Evolutionary conservation across 2,113 vertebrate genomes (phyloP), one percentile per base, ranked within the genome.

Genomic region (Nematolebias whitei): DNA sequence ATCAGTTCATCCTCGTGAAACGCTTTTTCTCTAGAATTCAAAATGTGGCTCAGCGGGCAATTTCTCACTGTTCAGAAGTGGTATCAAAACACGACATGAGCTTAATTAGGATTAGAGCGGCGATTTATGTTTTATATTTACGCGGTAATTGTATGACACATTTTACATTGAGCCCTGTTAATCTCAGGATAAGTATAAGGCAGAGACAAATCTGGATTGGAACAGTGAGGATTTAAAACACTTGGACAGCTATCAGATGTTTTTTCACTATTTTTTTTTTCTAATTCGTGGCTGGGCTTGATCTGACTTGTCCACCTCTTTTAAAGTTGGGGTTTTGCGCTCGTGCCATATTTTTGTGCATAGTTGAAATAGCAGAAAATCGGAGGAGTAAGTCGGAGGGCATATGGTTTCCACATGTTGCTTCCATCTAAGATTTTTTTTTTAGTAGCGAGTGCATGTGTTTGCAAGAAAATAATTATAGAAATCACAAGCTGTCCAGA

Each of bases 121-220:
- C 65, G 64, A 85, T 86, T 83, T 76, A 78, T 68, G 83, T 85
- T 85, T 74, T 79, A 75, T 85, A 57, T 85, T 49, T 74, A 44
- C 26, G 72, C 61, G 83, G 65, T 76, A 83, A 85, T 83, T 60
- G 68, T 63, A 61, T 82, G 71, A 85, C 85, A 82, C 74, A 80
- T 86, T 86, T 83, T 80, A 84, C 78, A 75, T 85, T 83, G 74
- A 86, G 68, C 62, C 61, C 35, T 65, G 24, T 78, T 85, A 87
- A 88, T 88, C 82, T 61, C 1, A 49, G 63, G 79, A 74, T 82
- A 74, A 82, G 77, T 74, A 74, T 62, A 74, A 86, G 63, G 43
- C 64, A 18, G 62, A 71, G 62, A 75, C 61, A 82, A 85, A 84
- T 79, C 73, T 57, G 69, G 61, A 73, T 72, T 76, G 72, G 67